phyloP scores from a whole-genome alignment of 2,113 vertebrate genomes.

The Pteropus alecto region DNA sequence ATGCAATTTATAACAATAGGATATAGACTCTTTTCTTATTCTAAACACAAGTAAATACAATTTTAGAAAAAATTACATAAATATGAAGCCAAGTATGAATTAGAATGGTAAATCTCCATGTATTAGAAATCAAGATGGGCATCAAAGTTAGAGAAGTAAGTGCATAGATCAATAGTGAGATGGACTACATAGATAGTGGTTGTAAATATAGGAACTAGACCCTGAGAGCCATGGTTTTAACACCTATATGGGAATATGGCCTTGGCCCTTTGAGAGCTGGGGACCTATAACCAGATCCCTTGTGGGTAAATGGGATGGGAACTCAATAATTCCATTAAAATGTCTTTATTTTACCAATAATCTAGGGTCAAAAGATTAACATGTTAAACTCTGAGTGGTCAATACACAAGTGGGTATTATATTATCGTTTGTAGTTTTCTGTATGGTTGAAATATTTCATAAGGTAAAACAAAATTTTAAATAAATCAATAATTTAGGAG shows the following conservation, averaged over 20 bases:
- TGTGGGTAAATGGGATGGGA: neutral
- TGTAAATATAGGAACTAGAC: neutral
- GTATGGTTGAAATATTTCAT: neutral
- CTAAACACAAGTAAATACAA: neutral
- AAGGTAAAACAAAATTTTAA: neutral
- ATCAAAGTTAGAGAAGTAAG: neutral
- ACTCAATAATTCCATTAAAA: neutral
- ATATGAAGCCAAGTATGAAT: neutral
- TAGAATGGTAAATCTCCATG: neutral
- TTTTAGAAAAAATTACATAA: neutral
- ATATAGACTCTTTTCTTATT: neutral
- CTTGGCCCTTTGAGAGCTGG: neutral
- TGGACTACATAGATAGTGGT: rapidly evolving
- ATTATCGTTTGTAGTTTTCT: neutral
- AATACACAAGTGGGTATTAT: neutral
- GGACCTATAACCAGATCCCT: neutral
- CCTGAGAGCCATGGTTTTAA: neutral
- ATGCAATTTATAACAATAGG: neutral
- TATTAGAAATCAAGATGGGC: neutral
- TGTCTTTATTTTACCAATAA: neutral
- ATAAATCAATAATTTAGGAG: neutral
- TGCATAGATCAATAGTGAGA: neutral
- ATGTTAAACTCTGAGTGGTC: neutral
- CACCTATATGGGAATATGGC: neutral
- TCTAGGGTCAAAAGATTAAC: neutral